phyloP scores from a whole-genome alignment of 2,113 vertebrate species.

The Potamarius usumacintae region DNA sequence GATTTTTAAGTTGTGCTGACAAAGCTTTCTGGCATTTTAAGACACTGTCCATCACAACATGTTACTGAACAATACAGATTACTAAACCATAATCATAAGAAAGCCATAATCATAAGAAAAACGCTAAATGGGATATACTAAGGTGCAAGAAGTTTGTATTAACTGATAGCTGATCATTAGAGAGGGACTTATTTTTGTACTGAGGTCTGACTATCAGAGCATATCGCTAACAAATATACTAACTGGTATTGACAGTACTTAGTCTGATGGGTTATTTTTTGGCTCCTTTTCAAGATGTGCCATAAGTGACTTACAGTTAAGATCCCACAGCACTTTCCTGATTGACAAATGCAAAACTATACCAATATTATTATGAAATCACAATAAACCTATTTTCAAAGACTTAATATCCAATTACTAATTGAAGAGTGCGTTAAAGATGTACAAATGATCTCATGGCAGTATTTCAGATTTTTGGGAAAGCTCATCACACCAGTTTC shows the following conservation, averaged over 20 bases:
- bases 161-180: not conserved
- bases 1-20: conserved; percentile 22
- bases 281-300: not conserved
- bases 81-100: not conserved
- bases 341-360: not conserved
- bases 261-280: not conserved
- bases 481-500: not conserved
- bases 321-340: not conserved
- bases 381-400: not conserved
- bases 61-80: not conserved
- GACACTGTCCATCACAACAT: conserved; percentile 22
- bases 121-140: not conserved
- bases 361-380: not conserved
- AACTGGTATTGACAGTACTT: not conserved
- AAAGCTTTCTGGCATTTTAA: conserved; percentile 17
- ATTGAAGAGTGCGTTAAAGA: not conserved
- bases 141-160: not conserved
- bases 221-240: not conserved
- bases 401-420: not conserved
- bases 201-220: not conserved
- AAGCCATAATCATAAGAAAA: not conserved
- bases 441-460: not conserved
- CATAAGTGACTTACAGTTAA: not conserved
- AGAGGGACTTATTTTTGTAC: not conserved
- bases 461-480: not conserved